Base-by-base conservation (phyloP, 2,888 invertebrate genomes). In the Napeogenes sylphis region DNA sequence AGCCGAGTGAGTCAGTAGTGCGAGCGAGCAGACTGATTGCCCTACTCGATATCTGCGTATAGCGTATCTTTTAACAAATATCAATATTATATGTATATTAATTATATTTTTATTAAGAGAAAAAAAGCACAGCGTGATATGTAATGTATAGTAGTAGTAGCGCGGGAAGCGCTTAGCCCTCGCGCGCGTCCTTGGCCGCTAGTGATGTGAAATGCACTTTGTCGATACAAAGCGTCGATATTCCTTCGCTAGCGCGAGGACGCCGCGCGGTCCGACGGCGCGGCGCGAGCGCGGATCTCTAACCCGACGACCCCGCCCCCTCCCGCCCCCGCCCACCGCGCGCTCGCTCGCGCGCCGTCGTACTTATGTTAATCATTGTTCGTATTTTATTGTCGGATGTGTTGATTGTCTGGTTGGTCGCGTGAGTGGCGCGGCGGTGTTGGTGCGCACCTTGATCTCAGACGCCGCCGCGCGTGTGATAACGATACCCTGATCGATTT, bases 41-140 rank as follows among this genome's bases (percentile, higher is more conserved):
- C 87, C 88, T 85, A 87, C 87, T 86, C 87, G 88, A 85, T 83
- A 81, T 87, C 85, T 85, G 84, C 89, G 89, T 87, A 87, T 87
- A 85, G 84, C 89, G 89, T 87, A 87, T 87, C 87, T 84, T 89
- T 88, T 85, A 87, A 88, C 84, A 87, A 85, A 90, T 90, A 90
- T 90, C 90, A 90, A 86, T 90, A 88, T 90, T 85, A 85, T 88
- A 86, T 83, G 81, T 84, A 84, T 90, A 87, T 85, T 82, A 80
- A 84, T 85, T 86, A 90, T 88, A 90, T 89, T 89, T 90, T 88
- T 87, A 87, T 85, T 88, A 87, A 89, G 85, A 89, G 85, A 84
- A 88, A 87, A 82, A 87, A 90, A 91, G 91, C 91, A 88, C 91
- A 90, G 90, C 90, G 91, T 91, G 91, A 91, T 91, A 91, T 90